Percentiles rank a stretch among this genome's conserved stretches.
Evolutionary conservation across 2,113 vertebrate genomes (phyloP).

Genomic region (Eubucco bourcierii): DNA sequence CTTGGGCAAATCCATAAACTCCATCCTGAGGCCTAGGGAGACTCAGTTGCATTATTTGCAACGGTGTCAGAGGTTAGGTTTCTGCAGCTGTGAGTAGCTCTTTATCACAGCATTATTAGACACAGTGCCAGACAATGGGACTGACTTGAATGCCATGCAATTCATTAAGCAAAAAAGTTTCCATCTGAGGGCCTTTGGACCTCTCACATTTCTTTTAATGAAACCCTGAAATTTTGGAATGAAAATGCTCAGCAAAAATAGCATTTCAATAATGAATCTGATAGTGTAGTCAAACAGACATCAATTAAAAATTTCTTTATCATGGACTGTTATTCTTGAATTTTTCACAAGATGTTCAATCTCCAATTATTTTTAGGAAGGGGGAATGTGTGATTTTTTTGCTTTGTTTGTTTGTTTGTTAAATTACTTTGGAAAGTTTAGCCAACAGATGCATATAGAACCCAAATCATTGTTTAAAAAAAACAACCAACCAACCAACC

Average conservation of each 20-base stretch:
- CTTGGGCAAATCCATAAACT: neutral
- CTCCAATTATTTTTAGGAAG: neutral
- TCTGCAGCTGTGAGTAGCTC: neutral
- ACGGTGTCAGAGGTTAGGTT: neutral
- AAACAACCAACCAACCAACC: neutral
- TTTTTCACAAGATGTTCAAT: conserved; percentile 35
- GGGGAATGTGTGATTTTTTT: rapidly evolving
- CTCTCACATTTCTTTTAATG: conserved; percentile 5
- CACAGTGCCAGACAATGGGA: neutral
- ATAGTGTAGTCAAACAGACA: conserved; percentile 9
- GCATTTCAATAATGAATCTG: neutral
- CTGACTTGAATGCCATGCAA: neutral
- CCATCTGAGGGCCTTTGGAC: neutral
- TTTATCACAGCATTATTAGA: neutral
- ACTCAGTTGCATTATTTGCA: neutral
- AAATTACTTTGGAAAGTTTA: neutral
- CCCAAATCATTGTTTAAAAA: neutral
- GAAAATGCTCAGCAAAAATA: conserved; percentile 23
- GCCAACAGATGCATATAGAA: neutral
- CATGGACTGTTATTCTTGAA: neutral
- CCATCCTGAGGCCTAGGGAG: neutral
- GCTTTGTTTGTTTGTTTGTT: neutral
- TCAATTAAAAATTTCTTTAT: conserved; percentile 54
- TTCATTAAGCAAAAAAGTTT: conserved; percentile 27
- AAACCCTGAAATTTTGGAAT: neutral